Percentiles rank a stretch among this genome's conserved stretches.
phyloP scores from a whole-genome alignment of 37 sponge, comb jelly and placozoan species.

The Halisarca cf. caerulea region DNA sequence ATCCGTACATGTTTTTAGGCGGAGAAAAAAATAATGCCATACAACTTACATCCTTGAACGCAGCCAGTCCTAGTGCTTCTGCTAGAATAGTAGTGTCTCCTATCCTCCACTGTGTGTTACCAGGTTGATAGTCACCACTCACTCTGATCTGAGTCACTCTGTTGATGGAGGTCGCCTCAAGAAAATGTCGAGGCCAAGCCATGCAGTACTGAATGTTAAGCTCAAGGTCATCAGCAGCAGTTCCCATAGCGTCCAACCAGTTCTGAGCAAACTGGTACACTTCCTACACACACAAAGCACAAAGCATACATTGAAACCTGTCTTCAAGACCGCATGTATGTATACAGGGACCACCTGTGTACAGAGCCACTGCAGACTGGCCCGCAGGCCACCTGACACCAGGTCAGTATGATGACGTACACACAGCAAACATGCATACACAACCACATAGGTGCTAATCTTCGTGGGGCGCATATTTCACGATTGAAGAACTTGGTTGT shows the following conservation, averaged over 20 bases:
- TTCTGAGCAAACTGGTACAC: conserved; percentile 26
- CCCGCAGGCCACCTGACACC: too few relatives aligned
- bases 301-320: too few relatives aligned
- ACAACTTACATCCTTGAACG: conserved; percentile 77
- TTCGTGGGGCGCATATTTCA: too few relatives aligned
- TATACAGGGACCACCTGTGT: too few relatives aligned
- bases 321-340: too few relatives aligned
- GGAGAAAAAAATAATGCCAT: background rate
- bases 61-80: conserved; percentile 67
- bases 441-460: too few relatives aligned
- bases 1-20: background rate
- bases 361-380: too few relatives aligned
- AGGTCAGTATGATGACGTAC: too few relatives aligned
- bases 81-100: conserved; percentile 72
- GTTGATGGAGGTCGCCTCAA: conserved; percentile 59
- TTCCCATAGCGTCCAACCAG: conserved; percentile 79
- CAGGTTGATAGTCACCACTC: conserved; percentile 72
- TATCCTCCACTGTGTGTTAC: conserved; percentile 78
- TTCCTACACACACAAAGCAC: background rate
- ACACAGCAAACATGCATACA: too few relatives aligned
- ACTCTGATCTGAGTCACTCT: conserved; percentile 75
- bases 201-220: conserved; percentile 85
- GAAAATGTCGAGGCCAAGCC: conserved; percentile 68
- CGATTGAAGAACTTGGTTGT: too few relatives aligned
- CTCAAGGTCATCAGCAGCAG: conserved; percentile 56